A percentile compares a stretch with the other conserved stretches of the same genome.
These are phyloP conservation scores for Zaprionus tsacasi DNA, from an alignment of 1,140 invertebrate genomes.

Conservation along the genomic window DNA sequence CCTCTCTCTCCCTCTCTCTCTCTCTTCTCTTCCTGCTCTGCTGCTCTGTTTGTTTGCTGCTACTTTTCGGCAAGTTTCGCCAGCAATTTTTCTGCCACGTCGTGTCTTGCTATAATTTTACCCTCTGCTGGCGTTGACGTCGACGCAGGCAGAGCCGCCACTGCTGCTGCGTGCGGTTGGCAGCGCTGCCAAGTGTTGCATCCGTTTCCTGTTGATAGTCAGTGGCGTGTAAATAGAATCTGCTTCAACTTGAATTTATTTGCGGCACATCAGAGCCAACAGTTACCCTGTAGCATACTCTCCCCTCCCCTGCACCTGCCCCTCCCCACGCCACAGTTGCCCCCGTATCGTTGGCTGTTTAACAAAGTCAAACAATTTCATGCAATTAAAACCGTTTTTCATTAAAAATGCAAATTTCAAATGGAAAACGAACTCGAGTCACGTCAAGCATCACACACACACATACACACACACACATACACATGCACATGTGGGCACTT, in stretches of 20 bases:
- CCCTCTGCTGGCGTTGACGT: not conserved
- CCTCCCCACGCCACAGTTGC: not conserved
- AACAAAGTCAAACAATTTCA: slow-evolving; percentile 82
- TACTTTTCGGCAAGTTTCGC: slow-evolving; percentile 64
- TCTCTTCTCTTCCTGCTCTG: not conserved
- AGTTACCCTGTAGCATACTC: too few species aligned
- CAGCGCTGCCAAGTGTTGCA: slow-evolving; percentile 76
- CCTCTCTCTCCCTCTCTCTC: not conserved
- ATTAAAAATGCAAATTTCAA: slow-evolving; percentile 83
- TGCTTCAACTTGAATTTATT: slow-evolving; percentile 71
- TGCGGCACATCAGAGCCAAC: slow-evolving; percentile 36
- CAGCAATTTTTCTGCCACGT: slow-evolving; percentile 69
- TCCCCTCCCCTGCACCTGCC: not conserved
- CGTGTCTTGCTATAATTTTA: slow-evolving; percentile 73
- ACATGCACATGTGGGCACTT: not conserved
- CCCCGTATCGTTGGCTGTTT: slow-evolving; percentile 59
- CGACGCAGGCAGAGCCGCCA: slow-evolving; percentile 1
- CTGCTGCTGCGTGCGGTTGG: slow-evolving; percentile 60
- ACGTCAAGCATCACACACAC: slow-evolving; percentile 69
- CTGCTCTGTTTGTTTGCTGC: slow-evolving; percentile 59
- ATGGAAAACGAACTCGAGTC: slow-evolving; percentile 78
- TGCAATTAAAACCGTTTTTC: slow-evolving; percentile 82
- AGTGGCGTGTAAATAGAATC: slow-evolving; percentile 76
- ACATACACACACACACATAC: slow-evolving; percentile 9
- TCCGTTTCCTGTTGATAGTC: slow-evolving; percentile 76